Evolutionary conservation across 2,113 vertebrate species (phyloP), one percentile per base, ranked within the genome.

Genomic region (Toxostoma redivivum): DNA sequence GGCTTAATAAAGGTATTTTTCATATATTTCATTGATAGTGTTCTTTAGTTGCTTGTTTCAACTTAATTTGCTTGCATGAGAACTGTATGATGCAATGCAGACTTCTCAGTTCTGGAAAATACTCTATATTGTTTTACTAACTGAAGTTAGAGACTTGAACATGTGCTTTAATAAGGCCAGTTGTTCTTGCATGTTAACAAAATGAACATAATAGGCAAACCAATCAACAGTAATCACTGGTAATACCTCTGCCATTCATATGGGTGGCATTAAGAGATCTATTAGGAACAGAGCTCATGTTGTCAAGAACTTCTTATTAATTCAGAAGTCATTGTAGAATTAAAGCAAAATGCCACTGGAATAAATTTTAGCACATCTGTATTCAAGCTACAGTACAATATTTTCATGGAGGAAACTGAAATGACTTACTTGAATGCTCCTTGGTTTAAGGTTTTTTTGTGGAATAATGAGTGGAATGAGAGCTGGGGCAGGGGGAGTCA

Each of bases 151-250:
- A 88, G 94, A 64, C 78, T 96, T 53, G 70, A 85, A 97, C 95
- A 48, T 27, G 44, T 83, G 74, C 69, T 90, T 96, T 97, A 97
- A 96, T 96, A 97, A 97, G 82, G 81, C 78, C 64, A 81, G 70
- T 96, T 96, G 89, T 57, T 97, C 96, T 96, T 93, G 64, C 94
- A 73, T 90, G 88, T 96, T 97, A 98, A 92, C 81, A 96, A 82
- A 97, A 97, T 94, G 86, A 86, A 87, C 45, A 56, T 69, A 91
- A 95, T 93, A 93, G 89, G 76, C 82, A 97, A 96, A 95, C 90
- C 94, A 97, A 95, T 98, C 94, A 95, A 74, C 82, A 65, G 54
- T 94, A 97, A 97, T 97, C 84, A 88, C 89, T 97, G 89, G 70
- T 96, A 97, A 97, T 97, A 88, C 57, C 56, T 91, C 92, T 96